Evolutionary conservation across 2,797 vertebrate species (phyloP), one percentile per base, ranked within the genome.

Genomic region (Periparus ater): DNA sequence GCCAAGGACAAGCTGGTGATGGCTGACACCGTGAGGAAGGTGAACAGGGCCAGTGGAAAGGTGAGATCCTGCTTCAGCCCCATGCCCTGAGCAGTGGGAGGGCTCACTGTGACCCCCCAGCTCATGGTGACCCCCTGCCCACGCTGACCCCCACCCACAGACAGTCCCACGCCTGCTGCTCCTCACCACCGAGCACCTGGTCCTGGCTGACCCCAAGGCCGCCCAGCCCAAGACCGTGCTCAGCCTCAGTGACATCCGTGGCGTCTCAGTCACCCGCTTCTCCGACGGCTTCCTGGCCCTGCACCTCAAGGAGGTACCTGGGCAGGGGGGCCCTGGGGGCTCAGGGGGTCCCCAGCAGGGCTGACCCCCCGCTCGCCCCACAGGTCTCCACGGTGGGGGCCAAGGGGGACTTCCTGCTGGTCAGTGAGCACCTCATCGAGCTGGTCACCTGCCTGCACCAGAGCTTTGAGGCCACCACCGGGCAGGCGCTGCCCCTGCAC

Each of bases 31-130:
- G 97, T 98, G 91, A 94, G 55, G 81, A 98, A 98, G 89, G 97
- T 98, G 97, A 98, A 98, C 95, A 97, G 98, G 70, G 96, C 94
- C 58, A 97, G 63, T 0, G 98, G 97, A 84, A 98, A 98, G 98
- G 98, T 98, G 74, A 96, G 87, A 3, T 29, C 58, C 45, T 8
- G 12, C 48, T 34, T 23, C 0, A 0, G 5, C 26, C 8, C 13
- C 0, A 0, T 14, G 57, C 30, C 4, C 29, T 9, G 42, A 23
- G 36, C 30, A 17, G 22, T 2, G 8, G 23, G 36, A 76, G 18
- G 57, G 73, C 29, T 32, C 6, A 11, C 1, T 1, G 0, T 25
- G 36, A 48, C 23, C 53, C 53, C 29, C 11, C 13, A 16, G 32
- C 21, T 18, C 1, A 0, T 1, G 3, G 80, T 92, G 51, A 38